Conservation (phyloP, 2,113 vertebrate genomes). For the Porphyrio hochstetteri region DNA sequence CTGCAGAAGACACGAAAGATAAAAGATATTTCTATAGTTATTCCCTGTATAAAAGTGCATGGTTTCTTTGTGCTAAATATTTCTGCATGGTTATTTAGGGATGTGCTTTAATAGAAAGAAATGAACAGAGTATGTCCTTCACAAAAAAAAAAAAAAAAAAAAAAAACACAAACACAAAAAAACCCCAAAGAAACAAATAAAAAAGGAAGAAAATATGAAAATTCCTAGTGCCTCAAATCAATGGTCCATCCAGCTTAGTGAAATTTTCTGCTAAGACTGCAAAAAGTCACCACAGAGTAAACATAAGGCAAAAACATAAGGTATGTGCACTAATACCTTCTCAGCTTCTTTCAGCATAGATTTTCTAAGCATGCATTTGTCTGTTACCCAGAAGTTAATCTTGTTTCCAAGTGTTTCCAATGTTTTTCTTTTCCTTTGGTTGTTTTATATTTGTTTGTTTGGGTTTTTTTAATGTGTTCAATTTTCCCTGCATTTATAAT, state of each 20-base stretch:
- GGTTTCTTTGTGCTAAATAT: background rate
- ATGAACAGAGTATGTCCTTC: background rate
- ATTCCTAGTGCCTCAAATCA: background rate
- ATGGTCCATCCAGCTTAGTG: background rate
- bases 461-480: background rate
- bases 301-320: background rate
- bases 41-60: background rate
- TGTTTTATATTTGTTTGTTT: too few relatives aligned
- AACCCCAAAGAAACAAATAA: too few relatives aligned
- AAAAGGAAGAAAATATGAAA: background rate
- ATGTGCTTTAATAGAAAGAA: background rate
- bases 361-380: background rate
- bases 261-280: background rate
- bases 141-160: background rate
- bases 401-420: background rate
- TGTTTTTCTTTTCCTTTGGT: background rate
- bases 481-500: background rate
- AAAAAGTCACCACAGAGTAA: background rate
- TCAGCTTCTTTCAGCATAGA: background rate
- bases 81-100: background rate
- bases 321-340: background rate
- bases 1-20: background rate
- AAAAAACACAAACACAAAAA: too few relatives aligned
- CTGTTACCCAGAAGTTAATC: background rate
- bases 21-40: background rate